phyloP scores from a whole-genome alignment of 2,888 invertebrate genomes.

The Mechanitis mazaeus region DNA sequence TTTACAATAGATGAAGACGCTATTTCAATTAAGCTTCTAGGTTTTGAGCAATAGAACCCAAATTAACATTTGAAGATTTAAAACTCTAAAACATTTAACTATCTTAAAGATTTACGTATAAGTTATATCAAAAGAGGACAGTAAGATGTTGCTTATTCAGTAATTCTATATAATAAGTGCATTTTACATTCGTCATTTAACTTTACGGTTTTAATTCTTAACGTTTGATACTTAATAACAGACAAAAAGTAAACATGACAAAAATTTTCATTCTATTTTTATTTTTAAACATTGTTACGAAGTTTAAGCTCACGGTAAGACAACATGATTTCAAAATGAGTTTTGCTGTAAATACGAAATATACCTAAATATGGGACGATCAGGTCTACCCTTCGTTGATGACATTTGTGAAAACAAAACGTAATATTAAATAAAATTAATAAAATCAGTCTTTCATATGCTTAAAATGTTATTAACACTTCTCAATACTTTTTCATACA shows the following conservation, averaged over 20 bases:
- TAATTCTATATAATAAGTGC: background rate
- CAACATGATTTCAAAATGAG: constrained; percentile 6
- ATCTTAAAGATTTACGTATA: constrained; percentile 2
- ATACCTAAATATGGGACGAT: constrained; percentile 16
- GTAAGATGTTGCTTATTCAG: background rate
- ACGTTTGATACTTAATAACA: no score
- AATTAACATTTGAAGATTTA: background rate
- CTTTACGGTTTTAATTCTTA: background rate
- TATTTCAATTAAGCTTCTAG: no score
- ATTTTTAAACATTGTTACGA: no score
- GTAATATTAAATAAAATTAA: constrained; percentile 19
- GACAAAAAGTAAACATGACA: no score
- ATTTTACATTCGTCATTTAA: background rate
- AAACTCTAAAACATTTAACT: background rate
- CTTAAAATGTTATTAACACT: constrained; percentile 10
- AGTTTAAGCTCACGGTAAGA: no score
- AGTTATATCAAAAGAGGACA: constrained; percentile 3
- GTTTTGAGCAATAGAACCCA: constrained; percentile 4
- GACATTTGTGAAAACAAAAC: constrained; percentile 14
- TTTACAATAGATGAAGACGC: no score
- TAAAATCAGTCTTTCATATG: constrained; percentile 29
- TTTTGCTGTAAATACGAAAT: background rate
- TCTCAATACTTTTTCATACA: no score
- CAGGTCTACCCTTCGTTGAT: constrained; percentile 19
- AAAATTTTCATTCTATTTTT: no score